phyloP scores from a whole-genome alignment of 1,140 invertebrate species.

The Drosophila teissieri region DNA sequence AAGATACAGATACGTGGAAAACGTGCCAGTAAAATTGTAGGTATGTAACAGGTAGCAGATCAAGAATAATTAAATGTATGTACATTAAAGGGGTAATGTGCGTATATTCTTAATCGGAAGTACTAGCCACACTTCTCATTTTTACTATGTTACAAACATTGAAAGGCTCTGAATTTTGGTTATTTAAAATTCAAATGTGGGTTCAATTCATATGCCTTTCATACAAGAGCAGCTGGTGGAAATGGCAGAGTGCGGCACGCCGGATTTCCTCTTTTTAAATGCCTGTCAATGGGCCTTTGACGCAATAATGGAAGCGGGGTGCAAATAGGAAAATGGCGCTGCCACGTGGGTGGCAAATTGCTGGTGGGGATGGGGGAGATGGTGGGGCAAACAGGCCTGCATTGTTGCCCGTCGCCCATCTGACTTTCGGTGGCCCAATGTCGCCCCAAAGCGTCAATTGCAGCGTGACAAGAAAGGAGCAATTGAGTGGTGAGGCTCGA shows the following conservation, averaged over 20 bases:
- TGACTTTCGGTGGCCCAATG: slow-evolving; percentile 40
- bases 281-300: slow-evolving; percentile 55
- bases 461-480: slow-evolving; percentile 34
- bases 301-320: slow-evolving; percentile 34
- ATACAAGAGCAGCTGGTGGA: no score
- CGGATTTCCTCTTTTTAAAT: slow-evolving; percentile 46
- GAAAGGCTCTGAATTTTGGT: no score
- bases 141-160: no score
- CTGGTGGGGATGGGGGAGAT: background rate
- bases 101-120: no score
- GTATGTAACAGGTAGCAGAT: no score
- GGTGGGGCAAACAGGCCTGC: slow-evolving; percentile 22
- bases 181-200: background rate
- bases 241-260: background rate
- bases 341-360: background rate
- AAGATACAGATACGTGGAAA: background rate
- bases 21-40: background rate
- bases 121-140: no score
- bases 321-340: background rate
- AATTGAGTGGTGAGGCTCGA: slow-evolving; percentile 19
- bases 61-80: no score
- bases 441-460: slow-evolving; percentile 35
- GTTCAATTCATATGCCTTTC: background rate
- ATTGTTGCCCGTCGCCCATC: slow-evolving; percentile 20
- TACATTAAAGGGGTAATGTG: no score